phyloP scores from a whole-genome alignment of 2,797 vertebrate genomes.

The Cirrhinus molitorella region DNA sequence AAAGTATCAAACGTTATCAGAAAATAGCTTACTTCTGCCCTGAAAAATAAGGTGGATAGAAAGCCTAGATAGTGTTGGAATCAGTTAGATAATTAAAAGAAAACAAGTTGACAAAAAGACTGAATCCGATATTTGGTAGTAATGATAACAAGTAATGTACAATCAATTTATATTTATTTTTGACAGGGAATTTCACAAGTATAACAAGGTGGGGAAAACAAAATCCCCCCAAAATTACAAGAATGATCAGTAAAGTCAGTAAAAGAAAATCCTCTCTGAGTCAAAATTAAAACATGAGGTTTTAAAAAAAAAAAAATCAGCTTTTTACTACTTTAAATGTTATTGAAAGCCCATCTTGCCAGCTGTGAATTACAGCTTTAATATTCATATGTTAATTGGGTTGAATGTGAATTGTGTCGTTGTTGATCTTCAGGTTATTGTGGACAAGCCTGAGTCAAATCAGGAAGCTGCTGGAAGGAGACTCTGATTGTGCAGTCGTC shows the following conservation, averaged over 20 bases:
- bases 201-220: background rate
- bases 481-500: background rate
- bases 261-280: too few relatives aligned
- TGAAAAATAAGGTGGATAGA: background rate
- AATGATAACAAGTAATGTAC: too few relatives aligned
- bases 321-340: background rate
- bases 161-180: too few relatives aligned
- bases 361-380: background rate
- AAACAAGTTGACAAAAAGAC: too few relatives aligned
- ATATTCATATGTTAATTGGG: background rate
- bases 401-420: background rate
- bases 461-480: constrained; percentile 14
- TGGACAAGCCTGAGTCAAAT: constrained; percentile 56
- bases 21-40: too few relatives aligned
- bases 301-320: background rate
- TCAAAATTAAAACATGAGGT: too few relatives aligned
- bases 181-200: background rate
- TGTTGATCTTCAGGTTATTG: constrained; percentile 44
- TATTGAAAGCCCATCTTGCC: background rate
- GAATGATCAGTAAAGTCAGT: background rate
- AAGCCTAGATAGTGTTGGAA: too few relatives aligned
- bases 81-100: background rate
- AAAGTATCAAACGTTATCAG: too few relatives aligned
- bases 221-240: background rate
- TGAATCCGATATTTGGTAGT: too few relatives aligned